Percentiles rank a stretch among this genome's conserved stretches.
Conservation (phyloP, 1,140 invertebrate genomes). For the Drosophila setifemur region DNA sequence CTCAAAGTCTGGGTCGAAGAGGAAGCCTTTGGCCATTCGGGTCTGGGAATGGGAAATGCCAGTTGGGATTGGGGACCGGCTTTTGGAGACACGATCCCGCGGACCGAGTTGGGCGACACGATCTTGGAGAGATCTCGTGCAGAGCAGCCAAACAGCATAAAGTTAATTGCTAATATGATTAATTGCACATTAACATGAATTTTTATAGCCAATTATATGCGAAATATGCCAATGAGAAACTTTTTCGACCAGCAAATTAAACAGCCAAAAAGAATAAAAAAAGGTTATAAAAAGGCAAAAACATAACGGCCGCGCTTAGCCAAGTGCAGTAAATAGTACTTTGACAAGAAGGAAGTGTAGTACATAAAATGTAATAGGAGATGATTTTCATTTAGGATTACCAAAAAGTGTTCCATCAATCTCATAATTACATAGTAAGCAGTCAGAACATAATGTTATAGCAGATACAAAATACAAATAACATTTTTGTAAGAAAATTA, state of each 20-base stretch:
- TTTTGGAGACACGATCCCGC: constrained; percentile 62
- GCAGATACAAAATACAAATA: too few relatives aligned
- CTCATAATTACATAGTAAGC: too few relatives aligned
- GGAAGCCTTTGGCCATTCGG: constrained; percentile 10
- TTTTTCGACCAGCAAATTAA: constrained; percentile 4
- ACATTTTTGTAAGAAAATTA: too few relatives aligned
- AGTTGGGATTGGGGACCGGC: constrained; percentile 52
- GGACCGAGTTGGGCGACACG: constrained; percentile 10
- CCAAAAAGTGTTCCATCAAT: too few relatives aligned
- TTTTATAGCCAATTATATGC: constrained; percentile 79
- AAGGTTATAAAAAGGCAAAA: neutral
- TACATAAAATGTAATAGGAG: too few relatives aligned
- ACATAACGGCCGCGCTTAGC: neutral
- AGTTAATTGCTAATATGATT: constrained; percentile 82
- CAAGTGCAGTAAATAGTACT: neutral
- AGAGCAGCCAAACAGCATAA: constrained; percentile 74
- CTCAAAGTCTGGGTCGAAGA: constrained; percentile 52
- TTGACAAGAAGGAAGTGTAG: neutral
- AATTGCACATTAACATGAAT: constrained; percentile 81
- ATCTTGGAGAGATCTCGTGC: constrained; percentile 65
- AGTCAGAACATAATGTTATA: too few relatives aligned
- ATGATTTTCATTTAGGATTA: too few relatives aligned
- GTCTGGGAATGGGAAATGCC: constrained; percentile 39
- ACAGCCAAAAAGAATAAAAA: neutral
- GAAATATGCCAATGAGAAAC: constrained; percentile 75